These are phyloP conservation scores for Drosophila tani DNA, from an alignment of 1,140 invertebrate genomes.

Conservation along the genomic window DNA sequence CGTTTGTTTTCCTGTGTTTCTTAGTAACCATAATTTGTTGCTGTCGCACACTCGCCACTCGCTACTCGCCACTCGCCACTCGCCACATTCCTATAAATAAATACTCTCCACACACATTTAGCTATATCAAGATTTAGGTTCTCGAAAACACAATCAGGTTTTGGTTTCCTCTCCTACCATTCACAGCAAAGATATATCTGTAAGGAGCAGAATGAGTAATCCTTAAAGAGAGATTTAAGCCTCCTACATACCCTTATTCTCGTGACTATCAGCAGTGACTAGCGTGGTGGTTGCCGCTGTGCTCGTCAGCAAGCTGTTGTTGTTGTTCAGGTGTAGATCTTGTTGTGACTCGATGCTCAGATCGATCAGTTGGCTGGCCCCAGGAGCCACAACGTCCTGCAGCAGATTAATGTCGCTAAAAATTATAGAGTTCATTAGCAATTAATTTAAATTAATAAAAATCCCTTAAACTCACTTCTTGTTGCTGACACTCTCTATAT, in stretches of 20 bases:
- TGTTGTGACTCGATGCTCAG: constrained; percentile 84
- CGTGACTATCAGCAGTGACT: constrained; percentile 85
- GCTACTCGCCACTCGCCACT: background rate
- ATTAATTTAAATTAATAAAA: background rate
- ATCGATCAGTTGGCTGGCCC: constrained; percentile 80
- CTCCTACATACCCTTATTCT: constrained; percentile 78
- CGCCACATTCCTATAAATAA: constrained; percentile 66
- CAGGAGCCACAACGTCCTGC: constrained; percentile 72
- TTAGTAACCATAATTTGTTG: constrained; percentile 84
- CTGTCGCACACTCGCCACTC: constrained; percentile 56
- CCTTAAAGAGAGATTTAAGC: background rate
- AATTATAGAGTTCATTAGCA: background rate
- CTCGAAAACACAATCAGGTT: constrained; percentile 75
- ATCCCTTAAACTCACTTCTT: constrained; percentile 71
- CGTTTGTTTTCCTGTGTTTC: constrained; percentile 71
- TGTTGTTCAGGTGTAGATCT: constrained; percentile 83
- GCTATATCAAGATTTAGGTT: constrained; percentile 77
- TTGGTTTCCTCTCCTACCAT: constrained; percentile 69
- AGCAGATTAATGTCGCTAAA: constrained; percentile 80
- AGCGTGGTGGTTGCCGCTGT: constrained; percentile 82
- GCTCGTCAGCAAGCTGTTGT: constrained; percentile 83
- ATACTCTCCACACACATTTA: constrained; percentile 83
- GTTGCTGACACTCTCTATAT: constrained; percentile 84
- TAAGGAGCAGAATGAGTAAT: background rate
- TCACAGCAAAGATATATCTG: constrained; percentile 85